Evolutionary conservation across 1,140 invertebrate species (phyloP).

Genomic region (Hydropsyche tenuis): DNA sequence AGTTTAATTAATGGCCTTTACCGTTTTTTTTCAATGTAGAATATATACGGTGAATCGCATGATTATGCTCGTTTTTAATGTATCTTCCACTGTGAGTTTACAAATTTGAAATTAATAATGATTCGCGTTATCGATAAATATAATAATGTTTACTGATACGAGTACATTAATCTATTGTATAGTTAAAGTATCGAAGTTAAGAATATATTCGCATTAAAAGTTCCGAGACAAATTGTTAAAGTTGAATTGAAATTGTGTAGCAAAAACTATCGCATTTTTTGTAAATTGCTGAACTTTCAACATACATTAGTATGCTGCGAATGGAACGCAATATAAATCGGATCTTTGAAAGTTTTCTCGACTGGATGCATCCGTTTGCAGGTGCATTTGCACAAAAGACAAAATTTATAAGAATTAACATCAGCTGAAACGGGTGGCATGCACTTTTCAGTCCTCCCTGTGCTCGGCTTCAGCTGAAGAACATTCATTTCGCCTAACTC

Average conservation of each 20-base stretch:
- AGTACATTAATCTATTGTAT: no score
- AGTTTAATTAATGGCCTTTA: constrained; percentile 31
- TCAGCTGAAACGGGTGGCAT: background rate
- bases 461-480: background rate
- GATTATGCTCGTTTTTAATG: no score
- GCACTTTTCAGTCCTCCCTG: no score
- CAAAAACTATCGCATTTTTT: no score
- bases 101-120: background rate
- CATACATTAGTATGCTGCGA: no score
- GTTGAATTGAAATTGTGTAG: no score
- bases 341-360: no score
- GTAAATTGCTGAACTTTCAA: no score
- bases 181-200: background rate
- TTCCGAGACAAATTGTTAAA: background rate
- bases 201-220: background rate
- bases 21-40: background rate
- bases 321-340: no score
- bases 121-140: background rate
- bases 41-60: no score
- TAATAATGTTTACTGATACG: background rate
- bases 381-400: background rate
- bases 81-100: background rate
- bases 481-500: constrained; percentile 35
- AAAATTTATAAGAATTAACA: constrained; percentile 30
- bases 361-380: background rate